Evolutionary conservation across 1,140 invertebrate genomes (phyloP), one percentile per base, ranked within the genome.

Genomic region (Liolophura sinensis): DNA sequence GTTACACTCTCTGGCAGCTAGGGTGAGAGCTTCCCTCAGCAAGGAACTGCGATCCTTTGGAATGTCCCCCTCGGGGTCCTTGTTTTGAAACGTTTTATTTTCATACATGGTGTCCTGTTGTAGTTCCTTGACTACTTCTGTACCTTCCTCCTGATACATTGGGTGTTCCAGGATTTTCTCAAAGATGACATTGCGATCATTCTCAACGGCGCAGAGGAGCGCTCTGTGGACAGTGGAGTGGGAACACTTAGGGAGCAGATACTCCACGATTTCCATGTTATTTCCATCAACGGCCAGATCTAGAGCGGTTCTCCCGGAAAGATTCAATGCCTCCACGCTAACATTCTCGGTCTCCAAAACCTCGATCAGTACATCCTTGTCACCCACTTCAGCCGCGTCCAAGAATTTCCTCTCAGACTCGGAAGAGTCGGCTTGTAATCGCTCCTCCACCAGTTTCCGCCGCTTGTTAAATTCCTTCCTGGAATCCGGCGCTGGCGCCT

Each of bases 1-100:
- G 65, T 87, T 86, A 75, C 88, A 88, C 59, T 84, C 73, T 62
- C 86, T 86, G 31, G 87, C 85, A 6, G 87, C 87, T 31, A 87
- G 73, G 40, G 88, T 85, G 31, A 88, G 76, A 74, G 87, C 48
- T 79, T 87, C 59, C 83, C 84, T 72, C 83, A 85, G 65, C 82
- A 84, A 57, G 9, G 58, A 14, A 31, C 20, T 3, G 56, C 46
- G 9, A 12, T 40, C 9, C 31, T 40, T 40, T 40, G 31, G 31
- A 3, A 40, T 40, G 31, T 40, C 31, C 3, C 9, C 31, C 31
- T 40, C 31, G 31, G 9, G 31, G 9, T 40, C 31, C 31, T 40
- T 40, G 31, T 40, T 40, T 40, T 40, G 31, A 40, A 40, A 9
- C 31, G 31, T 5, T 9, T 40, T 40, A 40, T 40, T 40, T 40